Percentiles rank a stretch among this genome's conserved stretches.
These are phyloP conservation scores for Sialia sialis DNA, from an alignment of 2,113 vertebrate species.

Conservation along the genomic window DNA sequence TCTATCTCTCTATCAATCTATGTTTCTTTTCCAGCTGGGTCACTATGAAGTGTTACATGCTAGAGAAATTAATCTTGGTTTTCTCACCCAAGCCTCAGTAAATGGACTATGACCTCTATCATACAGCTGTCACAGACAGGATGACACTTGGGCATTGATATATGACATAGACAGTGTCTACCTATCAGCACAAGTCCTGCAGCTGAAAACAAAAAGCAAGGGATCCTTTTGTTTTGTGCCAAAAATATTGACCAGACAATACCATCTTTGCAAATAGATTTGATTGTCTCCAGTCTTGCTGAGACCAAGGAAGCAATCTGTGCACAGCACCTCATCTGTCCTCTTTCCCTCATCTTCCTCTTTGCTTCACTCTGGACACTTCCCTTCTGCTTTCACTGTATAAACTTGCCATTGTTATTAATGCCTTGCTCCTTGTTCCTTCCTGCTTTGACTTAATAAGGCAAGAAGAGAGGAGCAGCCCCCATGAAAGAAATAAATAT, in stretches of 20 bases:
- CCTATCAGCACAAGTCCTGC: background rate
- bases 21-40: background rate
- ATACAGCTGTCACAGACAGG: background rate
- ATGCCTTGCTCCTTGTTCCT: conserved; percentile 41
- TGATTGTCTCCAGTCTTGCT: background rate
- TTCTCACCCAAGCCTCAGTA: background rate
- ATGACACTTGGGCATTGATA: background rate
- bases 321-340: background rate
- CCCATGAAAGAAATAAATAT: conserved; percentile 42
- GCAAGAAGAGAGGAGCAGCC: conserved; percentile 38
- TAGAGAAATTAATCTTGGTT: background rate
- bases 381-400: conserved; percentile 27
- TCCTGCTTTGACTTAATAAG: conserved; percentile 70
- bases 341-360: background rate
- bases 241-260: background rate
- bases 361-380: background rate
- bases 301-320: background rate
- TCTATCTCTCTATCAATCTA: background rate
- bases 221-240: background rate
- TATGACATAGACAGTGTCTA: background rate
- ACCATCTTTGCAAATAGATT: background rate
- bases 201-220: background rate
- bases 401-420: conserved; percentile 71
- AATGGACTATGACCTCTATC: background rate
- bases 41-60: background rate